Conservation (phyloP, 1,140 invertebrate genomes). For the Oscheius sp. region DNA sequence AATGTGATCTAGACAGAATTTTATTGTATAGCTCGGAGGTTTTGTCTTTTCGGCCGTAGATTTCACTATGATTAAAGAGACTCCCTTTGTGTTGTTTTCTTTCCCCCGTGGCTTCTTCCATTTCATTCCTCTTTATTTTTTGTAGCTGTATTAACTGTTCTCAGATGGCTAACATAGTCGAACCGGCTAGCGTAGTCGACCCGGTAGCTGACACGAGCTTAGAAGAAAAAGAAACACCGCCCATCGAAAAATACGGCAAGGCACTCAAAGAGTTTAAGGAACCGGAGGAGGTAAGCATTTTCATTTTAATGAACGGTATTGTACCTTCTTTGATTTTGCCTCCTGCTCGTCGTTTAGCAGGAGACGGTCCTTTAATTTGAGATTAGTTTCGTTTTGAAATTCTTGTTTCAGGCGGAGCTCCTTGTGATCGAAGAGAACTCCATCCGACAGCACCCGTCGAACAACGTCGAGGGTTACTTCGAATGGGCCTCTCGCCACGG, state of each 20-base stretch:
- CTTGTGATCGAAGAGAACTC: neutral
- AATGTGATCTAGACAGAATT: too few species aligned
- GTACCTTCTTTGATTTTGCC: neutral
- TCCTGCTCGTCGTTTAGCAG: neutral
- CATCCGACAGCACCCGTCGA: conserved; percentile 7
- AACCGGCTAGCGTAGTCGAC: too few species aligned
- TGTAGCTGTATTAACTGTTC: too few species aligned
- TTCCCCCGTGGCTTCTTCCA: too few species aligned
- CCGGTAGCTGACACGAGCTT: neutral
- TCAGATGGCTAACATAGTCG: too few species aligned
- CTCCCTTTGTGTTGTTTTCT: too few species aligned
- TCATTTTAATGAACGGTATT: neutral
- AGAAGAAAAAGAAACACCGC: neutral
- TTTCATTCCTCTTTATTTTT: too few species aligned
- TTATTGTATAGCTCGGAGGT: too few species aligned
- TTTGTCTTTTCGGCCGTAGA: too few species aligned
- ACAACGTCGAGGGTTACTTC: conserved; percentile 5
- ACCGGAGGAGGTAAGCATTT: conserved; percentile 11
- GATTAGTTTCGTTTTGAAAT: conserved; percentile 7
- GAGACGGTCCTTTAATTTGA: neutral
- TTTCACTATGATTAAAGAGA: too few species aligned
- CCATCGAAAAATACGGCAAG: conserved; percentile 12
- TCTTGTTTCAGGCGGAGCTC: conserved; percentile 1
- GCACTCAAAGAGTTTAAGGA: conserved; percentile 21
- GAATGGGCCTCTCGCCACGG: conserved; percentile 11